phyloP scores from a whole-genome alignment of 2,113 vertebrate species.

The Apus apus region DNA sequence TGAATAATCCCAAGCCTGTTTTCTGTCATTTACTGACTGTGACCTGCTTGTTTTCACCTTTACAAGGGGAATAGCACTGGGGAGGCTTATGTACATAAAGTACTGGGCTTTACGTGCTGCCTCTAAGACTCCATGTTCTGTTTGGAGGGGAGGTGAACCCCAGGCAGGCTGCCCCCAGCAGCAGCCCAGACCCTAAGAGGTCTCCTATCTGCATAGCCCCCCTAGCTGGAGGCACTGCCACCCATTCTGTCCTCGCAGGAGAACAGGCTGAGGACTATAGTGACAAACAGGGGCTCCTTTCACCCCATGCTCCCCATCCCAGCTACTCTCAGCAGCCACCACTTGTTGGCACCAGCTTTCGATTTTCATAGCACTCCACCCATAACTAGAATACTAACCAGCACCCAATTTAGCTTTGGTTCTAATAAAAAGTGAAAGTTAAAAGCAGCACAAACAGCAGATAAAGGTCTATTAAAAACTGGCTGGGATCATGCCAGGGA shows the following conservation, averaged over 20 bases:
- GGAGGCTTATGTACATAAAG: not conserved
- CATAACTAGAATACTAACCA: not conserved
- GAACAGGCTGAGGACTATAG: not conserved
- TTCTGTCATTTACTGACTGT: not conserved
- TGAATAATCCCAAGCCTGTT: not conserved
- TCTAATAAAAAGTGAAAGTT: constrained; percentile 56
- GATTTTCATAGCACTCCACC: not conserved
- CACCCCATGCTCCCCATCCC: rapidly evolving
- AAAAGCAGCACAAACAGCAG: constrained; percentile 37
- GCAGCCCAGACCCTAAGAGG: rapidly evolving
- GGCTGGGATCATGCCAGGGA: constrained; percentile 30
- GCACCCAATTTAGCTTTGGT: constrained; percentile 50
- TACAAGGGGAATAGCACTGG: not conserved
- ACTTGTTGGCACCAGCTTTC: not conserved
- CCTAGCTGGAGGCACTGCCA: not conserved
- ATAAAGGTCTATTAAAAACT: constrained; percentile 52
- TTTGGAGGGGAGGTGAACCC: not conserved
- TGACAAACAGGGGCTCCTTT: not conserved
- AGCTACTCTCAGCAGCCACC: not conserved
- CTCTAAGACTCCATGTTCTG: rapidly evolving
- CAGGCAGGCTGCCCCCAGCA: not conserved
- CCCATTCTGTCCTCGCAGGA: rapidly evolving
- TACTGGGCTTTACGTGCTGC: rapidly evolving
- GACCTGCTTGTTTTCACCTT: constrained; percentile 32
- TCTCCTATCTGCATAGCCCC: not conserved